Base-by-base conservation (phyloP, 2,888 invertebrate species). In the Brenthis ino region DNA sequence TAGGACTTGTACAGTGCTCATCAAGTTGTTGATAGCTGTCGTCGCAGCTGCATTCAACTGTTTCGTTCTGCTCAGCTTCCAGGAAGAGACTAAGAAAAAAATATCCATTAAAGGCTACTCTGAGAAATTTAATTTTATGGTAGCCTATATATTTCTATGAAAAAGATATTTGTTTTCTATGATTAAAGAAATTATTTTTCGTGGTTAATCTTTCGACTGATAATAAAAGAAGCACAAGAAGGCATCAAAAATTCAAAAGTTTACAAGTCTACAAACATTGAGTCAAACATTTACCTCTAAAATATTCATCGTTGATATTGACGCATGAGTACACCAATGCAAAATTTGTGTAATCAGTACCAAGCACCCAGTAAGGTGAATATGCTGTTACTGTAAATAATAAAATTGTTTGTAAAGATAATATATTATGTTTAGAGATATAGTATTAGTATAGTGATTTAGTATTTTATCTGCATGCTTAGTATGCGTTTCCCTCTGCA, bases 321-420 rank as follows among this genome's bases (percentile, higher is more conserved):
- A 80, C 79, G 77, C 96, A 96, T 37, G 94, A 94, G 89, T 95
- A 96, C 4, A 95, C 94, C 0, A 95, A 92, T 0, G 95, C 86
- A 74, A 94, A 96, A 48, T 86, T 86, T 0, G 85, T 84, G 79
- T 96, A 96, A 79, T 96, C 95, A 0, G 95, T 95, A 43, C 91
- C 94, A 14, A 96, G 77, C 1, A 96, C 86, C 95, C 95, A 95
- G 77, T 95, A 95, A 3, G 71, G 68, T 43, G 70, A 16, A 64
- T 54, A 13, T 3, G 20, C 24, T 0, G 80, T 75, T 2, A 75
- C 87, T 89, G 77, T 63, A 85, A 65, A 71, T 70, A 70, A 11
- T 43, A 11, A 61, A 50, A 16, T 20, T 24, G n/a, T n/a, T 1
- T 43, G 37, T 37, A 37, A 6, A 43, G 37, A 2, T 43, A 11